phyloP scores from a whole-genome alignment of 2,113 vertebrate genomes.

The Bagarius yarrelli region DNA sequence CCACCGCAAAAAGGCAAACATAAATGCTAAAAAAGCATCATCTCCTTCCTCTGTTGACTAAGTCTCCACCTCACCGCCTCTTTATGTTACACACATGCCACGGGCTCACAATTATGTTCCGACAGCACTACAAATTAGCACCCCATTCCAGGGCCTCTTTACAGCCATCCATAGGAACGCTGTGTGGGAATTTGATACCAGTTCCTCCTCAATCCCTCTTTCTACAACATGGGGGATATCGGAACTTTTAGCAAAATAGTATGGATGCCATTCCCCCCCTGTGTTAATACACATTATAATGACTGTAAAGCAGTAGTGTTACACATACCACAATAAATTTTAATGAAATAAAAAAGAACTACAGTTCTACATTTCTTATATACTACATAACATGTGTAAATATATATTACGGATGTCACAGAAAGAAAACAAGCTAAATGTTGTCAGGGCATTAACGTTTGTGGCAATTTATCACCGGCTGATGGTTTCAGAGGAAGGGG shows the following conservation, averaged over 20 bases:
- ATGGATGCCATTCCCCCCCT: constrained; percentile 36
- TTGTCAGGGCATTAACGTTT: constrained; percentile 21
- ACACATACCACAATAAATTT: not conserved
- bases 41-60: constrained; percentile 39
- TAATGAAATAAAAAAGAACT: not conserved
- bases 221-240: constrained; percentile 3
- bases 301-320: not conserved
- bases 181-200: constrained; percentile 61
- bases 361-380: not conserved
- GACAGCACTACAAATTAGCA: constrained; percentile 60
- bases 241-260: constrained; percentile 9
- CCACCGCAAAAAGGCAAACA: constrained; percentile 36
- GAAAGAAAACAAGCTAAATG: not conserved
- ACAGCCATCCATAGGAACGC: constrained; percentile 56
- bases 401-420: not conserved
- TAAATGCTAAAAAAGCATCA: constrained; percentile 15
- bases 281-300: not conserved
- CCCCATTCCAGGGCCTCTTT: constrained; percentile 45
- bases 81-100: constrained; percentile 36
- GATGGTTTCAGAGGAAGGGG: constrained; percentile 46
- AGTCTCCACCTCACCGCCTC: constrained; percentile 56
- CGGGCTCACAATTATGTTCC: constrained; percentile 46
- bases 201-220: constrained; percentile 35
- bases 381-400: not conserved
- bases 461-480: constrained; percentile 70